Evolutionary conservation across 2,797 vertebrate genomes (phyloP).

Genomic region (Meda fulgida): DNA sequence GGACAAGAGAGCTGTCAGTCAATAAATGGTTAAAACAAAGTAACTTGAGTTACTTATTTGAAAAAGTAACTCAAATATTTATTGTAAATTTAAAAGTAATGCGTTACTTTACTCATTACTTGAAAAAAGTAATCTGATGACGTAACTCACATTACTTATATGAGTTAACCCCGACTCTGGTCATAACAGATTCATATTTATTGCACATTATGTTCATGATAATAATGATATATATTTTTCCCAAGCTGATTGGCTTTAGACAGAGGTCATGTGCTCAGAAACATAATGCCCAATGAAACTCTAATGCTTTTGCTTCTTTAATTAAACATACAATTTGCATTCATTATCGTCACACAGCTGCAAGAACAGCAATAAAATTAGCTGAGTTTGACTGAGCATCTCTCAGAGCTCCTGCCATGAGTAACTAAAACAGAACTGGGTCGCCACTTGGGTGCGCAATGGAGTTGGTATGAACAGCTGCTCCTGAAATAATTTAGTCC

Average conservation of each 20-base stretch:
- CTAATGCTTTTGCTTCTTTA: constrained; percentile 11
- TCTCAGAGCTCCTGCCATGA: neutral
- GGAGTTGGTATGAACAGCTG: neutral
- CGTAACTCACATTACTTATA: neutral
- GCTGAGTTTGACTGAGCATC: constrained; percentile 13
- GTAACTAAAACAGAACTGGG: constrained; percentile 36
- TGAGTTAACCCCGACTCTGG: neutral
- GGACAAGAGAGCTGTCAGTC: too few relatives aligned
- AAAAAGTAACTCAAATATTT: too few relatives aligned
- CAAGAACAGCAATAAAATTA: constrained; percentile 15
- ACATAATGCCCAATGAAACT: neutral
- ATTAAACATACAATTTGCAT: neutral
- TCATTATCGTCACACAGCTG: constrained; percentile 18
- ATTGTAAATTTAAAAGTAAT: too few relatives aligned
- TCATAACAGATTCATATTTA: neutral
- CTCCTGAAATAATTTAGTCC: neutral
- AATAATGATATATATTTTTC: neutral
- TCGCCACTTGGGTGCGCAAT: constrained; percentile 37
- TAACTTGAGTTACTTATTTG: too few relatives aligned
- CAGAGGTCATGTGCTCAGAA: neutral
- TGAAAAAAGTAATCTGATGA: neutral
- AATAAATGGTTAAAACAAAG: too few relatives aligned
- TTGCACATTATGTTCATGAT: neutral
- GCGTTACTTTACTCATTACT: neutral
- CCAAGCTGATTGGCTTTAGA: neutral